Evolutionary conservation across 2,888 invertebrate species (phyloP).

Genomic region (Steinernema hermaphroditum): DNA sequence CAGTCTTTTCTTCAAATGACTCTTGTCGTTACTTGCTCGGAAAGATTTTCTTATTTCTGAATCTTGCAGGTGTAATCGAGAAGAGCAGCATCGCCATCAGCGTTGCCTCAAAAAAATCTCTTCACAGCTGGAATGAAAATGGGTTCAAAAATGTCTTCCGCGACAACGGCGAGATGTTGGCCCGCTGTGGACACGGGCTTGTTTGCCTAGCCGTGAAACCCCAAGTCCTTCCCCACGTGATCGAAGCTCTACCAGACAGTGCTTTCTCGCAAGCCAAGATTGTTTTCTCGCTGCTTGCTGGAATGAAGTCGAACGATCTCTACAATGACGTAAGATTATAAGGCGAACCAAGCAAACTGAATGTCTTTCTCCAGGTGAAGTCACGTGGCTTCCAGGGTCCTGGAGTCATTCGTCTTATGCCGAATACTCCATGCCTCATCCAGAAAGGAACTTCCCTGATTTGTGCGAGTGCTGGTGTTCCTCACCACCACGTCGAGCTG

Average conservation of each 20-base stretch:
- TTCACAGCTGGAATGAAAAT: constrained; percentile 32
- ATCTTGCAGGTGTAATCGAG: constrained; percentile 37
- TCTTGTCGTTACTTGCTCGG: no score
- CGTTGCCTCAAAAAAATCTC: constrained; percentile 39
- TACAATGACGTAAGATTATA: constrained; percentile 71
- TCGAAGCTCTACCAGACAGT: constrained; percentile 26
- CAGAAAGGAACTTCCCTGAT: constrained; percentile 49
- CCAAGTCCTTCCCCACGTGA: constrained; percentile 43
- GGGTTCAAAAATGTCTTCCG: constrained; percentile 44
- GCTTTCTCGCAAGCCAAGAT: constrained; percentile 65
- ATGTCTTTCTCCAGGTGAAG: constrained; percentile 27
- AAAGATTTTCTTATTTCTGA: neutral
- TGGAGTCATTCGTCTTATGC: constrained; percentile 53
- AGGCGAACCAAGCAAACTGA: constrained; percentile 5
- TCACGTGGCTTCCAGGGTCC: constrained; percentile 34
- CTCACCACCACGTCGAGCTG: neutral
- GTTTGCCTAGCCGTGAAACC: constrained; percentile 88
- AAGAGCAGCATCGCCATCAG: constrained; percentile 39
- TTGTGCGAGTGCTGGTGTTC: constrained; percentile 34
- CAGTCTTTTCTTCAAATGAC: neutral
- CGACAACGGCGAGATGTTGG: constrained; percentile 41
- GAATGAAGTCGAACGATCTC: constrained; percentile 74
- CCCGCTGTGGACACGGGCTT: constrained; percentile 70
- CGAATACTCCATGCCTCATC: constrained; percentile 55
- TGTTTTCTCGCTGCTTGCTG: constrained; percentile 83